Conservation (phyloP, 1,140 invertebrate genomes). For the Melanaphis sacchari region DNA sequence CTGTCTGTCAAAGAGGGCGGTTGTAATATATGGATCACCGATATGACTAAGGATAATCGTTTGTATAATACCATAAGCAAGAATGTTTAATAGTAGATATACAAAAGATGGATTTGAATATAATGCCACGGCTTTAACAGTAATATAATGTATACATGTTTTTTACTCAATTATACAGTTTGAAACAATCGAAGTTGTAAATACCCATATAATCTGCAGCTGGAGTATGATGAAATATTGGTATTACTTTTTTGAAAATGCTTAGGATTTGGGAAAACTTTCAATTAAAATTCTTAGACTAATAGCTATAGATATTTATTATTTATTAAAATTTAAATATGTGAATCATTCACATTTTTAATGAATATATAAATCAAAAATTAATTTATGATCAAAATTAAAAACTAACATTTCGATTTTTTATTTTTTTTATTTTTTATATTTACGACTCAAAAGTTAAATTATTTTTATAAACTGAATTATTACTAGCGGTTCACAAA, state of each 20-base stretch:
- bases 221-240: neutral
- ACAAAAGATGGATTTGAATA: neutral
- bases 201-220: neutral
- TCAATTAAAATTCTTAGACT: neutral
- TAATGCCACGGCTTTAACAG: neutral
- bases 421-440: too few relatives aligned
- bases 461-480: neutral
- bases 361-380: neutral
- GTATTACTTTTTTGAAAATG: neutral
- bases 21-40: constrained; percentile 32
- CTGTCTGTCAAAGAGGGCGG: neutral
- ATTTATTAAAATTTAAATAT: neutral
- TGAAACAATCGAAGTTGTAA: neutral
- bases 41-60: neutral
- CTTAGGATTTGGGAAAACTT: neutral
- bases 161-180: neutral
- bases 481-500: neutral
- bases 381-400: too few relatives aligned
- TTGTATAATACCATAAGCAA: neutral
- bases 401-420: too few relatives aligned
- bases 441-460: neutral
- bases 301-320: neutral
- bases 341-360: neutral
- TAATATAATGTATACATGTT: neutral
- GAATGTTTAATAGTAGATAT: neutral